A percentile compares a stretch with the other conserved stretches of the same genome.
phyloP scores from a whole-genome alignment of 1,140 invertebrate genomes.

The Laupala kohalensis region DNA sequence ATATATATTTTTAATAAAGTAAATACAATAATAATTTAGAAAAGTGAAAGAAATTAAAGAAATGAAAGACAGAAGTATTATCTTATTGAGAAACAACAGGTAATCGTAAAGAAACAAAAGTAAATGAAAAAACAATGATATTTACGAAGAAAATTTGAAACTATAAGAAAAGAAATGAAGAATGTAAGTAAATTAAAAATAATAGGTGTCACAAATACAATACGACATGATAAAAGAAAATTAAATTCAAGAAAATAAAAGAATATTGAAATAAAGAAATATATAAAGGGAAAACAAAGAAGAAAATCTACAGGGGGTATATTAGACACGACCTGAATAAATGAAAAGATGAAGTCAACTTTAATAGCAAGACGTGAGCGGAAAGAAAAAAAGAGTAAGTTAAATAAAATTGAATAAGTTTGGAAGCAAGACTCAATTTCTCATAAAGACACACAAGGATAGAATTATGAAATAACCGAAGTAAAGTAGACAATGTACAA shows the following conservation, averaged over 20 bases:
- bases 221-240: neutral
- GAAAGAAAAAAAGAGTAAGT: neutral
- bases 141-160: no score
- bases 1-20: no score
- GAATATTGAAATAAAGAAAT: neutral
- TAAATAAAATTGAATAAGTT: neutral
- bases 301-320: neutral
- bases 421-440: neutral
- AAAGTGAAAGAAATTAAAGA: no score
- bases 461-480: neutral
- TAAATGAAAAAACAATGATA: no score
- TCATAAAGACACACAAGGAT: neutral
- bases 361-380: no score
- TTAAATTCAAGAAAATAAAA: neutral
- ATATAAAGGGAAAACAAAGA: neutral
- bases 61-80: no score
- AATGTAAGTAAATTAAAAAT: neutral
- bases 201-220: no score
- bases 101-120: no score
- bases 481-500: no score
- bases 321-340: neutral
- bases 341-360: no score
- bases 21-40: no score
- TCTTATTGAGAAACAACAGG: no score
- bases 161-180: neutral